phyloP scores from a whole-genome alignment of 2,888 invertebrate genomes.

The Cinara cedri region DNA sequence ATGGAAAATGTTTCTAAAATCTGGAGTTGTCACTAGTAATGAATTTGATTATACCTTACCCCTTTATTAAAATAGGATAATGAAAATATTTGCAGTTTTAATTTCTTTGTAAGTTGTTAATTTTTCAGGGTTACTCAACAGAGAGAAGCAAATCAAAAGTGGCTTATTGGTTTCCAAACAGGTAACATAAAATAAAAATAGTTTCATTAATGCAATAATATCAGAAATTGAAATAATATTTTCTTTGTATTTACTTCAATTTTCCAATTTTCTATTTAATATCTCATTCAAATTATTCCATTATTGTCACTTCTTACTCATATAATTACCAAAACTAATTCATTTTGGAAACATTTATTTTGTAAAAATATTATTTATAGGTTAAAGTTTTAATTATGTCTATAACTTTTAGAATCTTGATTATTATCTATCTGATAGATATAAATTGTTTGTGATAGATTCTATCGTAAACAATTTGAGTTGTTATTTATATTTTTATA shows the following conservation, averaged over 20 bases:
- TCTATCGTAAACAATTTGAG: no score
- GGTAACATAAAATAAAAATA: constrained; percentile 37
- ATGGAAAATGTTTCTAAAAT: neutral
- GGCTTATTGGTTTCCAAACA: constrained; percentile 38
- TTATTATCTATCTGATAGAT: no score
- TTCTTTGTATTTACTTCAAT: constrained; percentile 6
- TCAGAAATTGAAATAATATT: neutral
- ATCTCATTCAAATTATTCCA: neutral
- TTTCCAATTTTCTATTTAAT: neutral
- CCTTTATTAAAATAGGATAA: constrained; percentile 12
- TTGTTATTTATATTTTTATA: no score
- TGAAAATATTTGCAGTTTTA: constrained; percentile 44
- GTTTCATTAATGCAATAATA: neutral
- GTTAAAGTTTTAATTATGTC: no score
- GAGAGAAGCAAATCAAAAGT: constrained; percentile 30
- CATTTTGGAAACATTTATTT: no score
- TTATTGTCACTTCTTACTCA: neutral
- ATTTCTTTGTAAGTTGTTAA: constrained; percentile 51
- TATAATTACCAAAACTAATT: no score
- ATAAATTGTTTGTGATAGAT: no score
- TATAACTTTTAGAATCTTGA: no score
- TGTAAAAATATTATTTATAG: no score
- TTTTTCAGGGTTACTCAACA: constrained; percentile 51
- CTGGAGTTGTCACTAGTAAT: constrained; percentile 44
- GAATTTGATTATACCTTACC: neutral